These are phyloP conservation scores for Osmerus mordax DNA, from an alignment of 2,113 vertebrate genomes.

Conservation along the genomic window DNA sequence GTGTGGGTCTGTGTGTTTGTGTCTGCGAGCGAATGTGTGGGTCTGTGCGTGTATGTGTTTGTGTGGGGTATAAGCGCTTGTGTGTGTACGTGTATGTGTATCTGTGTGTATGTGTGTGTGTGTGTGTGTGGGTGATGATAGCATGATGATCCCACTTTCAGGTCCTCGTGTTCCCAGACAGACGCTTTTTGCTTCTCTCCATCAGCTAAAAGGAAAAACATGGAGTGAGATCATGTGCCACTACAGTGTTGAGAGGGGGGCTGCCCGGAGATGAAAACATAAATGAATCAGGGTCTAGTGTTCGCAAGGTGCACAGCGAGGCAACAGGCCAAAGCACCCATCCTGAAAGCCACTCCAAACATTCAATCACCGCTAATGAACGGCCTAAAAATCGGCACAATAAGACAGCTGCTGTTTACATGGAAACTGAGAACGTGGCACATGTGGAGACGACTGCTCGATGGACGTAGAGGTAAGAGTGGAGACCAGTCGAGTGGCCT, in stretches of 20 bases:
- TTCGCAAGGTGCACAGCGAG: constrained; percentile 4
- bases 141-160: neutral
- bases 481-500: neutral
- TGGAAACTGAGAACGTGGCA: neutral
- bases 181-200: neutral
- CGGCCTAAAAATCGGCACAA: constrained; percentile 1
- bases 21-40: neutral
- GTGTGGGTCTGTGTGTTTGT: neutral
- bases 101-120: neutral
- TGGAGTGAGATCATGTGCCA: constrained; percentile 3
- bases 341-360: constrained; percentile 23
- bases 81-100: neutral
- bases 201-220: constrained; percentile 19
- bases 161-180: neutral
- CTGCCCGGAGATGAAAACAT: constrained; percentile 12
- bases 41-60: neutral
- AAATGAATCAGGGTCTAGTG: constrained; percentile 13
- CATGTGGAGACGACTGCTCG: neutral
- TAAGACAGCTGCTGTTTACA: constrained; percentile 7
- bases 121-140: neutral
- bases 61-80: neutral
- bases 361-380: constrained; percentile 27
- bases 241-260: neutral
- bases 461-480: neutral
- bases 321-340: constrained; percentile 17